These are phyloP conservation scores for Podarcis siculus DNA, from an alignment of 2,797 vertebrate species.

Conservation along the genomic window DNA sequence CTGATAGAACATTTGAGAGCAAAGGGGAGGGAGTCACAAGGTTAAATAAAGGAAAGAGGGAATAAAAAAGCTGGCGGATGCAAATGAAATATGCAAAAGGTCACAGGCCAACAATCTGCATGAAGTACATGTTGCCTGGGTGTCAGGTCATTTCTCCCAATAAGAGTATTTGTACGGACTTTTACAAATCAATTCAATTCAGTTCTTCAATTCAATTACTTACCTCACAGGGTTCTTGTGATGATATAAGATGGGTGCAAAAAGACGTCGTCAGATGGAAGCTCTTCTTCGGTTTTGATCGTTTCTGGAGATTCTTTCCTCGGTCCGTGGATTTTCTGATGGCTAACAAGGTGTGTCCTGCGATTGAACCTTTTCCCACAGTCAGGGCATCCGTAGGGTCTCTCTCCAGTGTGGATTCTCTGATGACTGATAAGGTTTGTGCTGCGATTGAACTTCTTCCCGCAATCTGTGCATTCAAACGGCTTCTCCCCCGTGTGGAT, in stretches of 20 bases:
- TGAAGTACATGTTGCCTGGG: neutral
- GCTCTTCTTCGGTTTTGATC: neutral
- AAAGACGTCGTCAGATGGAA: neutral
- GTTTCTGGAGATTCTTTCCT: neutral
- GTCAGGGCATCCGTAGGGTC: conserved; percentile 64
- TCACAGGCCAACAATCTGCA: neutral
- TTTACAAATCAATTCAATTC: too few relatives aligned
- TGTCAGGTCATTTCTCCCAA: neutral
- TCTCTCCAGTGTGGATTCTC: conserved; percentile 67
- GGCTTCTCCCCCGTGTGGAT: conserved; percentile 63
- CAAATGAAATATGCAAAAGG: neutral
- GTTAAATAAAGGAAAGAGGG: neutral
- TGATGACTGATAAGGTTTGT: conserved; percentile 66
- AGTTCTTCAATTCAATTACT: neutral
- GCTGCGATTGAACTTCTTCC: conserved; percentile 62
- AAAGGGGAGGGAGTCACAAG: neutral
- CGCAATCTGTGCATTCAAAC: conserved; percentile 61
- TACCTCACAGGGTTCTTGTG: conserved; percentile 11
- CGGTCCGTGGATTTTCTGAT: conserved; percentile 15
- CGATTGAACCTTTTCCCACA: conserved; percentile 45
- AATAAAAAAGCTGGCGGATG: neutral
- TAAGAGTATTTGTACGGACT: too few relatives aligned
- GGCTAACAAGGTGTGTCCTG: conserved; percentile 20
- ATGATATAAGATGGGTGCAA: neutral
- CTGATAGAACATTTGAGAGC: neutral